A percentile compares a stretch with the other conserved stretches of the same genome.
These are phyloP conservation scores for Chloroceryle amazona DNA, from an alignment of 2,797 vertebrate genomes.

Conservation along the genomic window DNA sequence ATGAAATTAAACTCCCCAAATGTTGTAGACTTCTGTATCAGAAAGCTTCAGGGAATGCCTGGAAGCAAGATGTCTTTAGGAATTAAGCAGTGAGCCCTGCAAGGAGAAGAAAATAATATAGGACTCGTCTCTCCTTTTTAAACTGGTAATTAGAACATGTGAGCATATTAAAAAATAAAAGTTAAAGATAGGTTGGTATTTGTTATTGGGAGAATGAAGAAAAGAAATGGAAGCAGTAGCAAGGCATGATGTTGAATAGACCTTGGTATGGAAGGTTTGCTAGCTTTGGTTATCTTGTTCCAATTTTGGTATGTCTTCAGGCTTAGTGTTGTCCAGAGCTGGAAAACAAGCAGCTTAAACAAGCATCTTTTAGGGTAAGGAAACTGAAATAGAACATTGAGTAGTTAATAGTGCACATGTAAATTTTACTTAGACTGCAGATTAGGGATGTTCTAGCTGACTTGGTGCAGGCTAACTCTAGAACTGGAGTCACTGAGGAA, in stretches of 20 bases:
- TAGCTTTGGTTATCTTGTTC: not conserved
- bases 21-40: not conserved
- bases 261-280: not conserved
- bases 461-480: not conserved
- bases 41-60: not conserved
- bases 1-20: not conserved
- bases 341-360: not conserved
- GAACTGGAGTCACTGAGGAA: not conserved
- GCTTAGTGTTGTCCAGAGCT: not conserved
- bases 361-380: not conserved
- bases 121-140: not conserved
- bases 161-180: not conserved
- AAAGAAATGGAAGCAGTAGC: not conserved
- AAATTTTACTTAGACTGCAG: not conserved
- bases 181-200: not conserved
- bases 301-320: not conserved
- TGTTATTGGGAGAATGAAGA: not conserved
- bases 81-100: not conserved
- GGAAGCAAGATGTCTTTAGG: slow-evolving; percentile 8
- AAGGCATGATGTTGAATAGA: not conserved
- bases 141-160: not conserved
- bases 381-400: not conserved
- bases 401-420: not conserved
- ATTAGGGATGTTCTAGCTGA: not conserved
- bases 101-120: not conserved